These are phyloP conservation scores for Sciurus carolinensis DNA, from an alignment of 2,797 vertebrate species.

Conservation along the genomic window DNA sequence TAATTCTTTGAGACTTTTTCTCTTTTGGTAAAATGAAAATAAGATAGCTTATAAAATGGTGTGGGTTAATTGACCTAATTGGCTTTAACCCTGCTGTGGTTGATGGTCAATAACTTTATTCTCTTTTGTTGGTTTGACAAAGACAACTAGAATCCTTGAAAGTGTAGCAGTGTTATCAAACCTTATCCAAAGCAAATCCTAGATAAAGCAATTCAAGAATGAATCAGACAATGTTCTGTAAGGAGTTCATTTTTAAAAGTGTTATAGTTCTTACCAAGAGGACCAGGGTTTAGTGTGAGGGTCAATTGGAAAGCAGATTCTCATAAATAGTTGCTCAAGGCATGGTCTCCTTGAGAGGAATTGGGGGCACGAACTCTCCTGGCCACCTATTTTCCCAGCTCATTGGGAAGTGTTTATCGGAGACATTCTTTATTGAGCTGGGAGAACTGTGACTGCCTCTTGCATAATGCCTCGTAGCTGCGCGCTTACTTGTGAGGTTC, in stretches of 20 bases:
- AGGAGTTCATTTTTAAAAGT: constrained; percentile 58
- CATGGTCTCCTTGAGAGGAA: constrained; percentile 43
- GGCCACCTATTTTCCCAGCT: constrained; percentile 1
- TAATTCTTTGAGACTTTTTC: constrained; percentile 51
- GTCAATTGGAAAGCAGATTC: constrained; percentile 49
- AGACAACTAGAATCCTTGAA: constrained; percentile 44
- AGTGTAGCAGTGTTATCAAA: constrained; percentile 3
- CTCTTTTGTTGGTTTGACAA: not conserved
- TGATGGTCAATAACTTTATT: not conserved
- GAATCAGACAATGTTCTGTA: constrained; percentile 41
- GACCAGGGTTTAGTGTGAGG: constrained; percentile 19
- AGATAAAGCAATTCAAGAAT: constrained; percentile 38
- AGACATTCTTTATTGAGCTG: constrained; percentile 47
- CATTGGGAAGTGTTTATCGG: constrained; percentile 23
- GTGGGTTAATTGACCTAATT: not conserved
- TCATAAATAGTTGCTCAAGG: constrained; percentile 40
- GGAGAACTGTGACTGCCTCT: not conserved
- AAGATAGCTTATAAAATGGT: constrained; percentile 7
- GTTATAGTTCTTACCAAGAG: not conserved
- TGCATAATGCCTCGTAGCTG: not conserved
- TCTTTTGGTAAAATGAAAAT: constrained; percentile 48
- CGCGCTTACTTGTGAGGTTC: not conserved
- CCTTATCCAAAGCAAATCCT: constrained; percentile 50
- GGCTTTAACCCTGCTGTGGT: not conserved
- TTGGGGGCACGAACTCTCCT: constrained; percentile 10